Percentiles rank a stretch among this genome's conserved stretches.
phyloP scores from a whole-genome alignment of 2,888 invertebrate species.

The Heterodera filipjevi region DNA sequence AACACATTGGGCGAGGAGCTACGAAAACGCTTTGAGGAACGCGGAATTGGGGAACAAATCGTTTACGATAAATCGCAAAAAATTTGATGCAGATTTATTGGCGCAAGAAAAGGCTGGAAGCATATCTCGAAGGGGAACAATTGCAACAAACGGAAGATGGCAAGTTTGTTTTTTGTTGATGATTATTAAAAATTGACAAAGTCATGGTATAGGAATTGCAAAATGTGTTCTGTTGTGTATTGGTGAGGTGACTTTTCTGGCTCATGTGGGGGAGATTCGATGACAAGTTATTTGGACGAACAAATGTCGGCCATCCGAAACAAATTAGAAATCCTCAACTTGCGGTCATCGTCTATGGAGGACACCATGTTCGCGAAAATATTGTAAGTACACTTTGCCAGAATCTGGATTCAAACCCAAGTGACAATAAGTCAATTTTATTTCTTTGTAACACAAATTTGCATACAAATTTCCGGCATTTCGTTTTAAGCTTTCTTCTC shows the following conservation, averaged over 20 bases:
- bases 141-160: conserved; percentile 39
- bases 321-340: conserved; percentile 30
- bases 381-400: conserved; percentile 16
- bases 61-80: conserved; percentile 27
- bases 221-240: conserved; percentile 33
- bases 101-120: conserved; percentile 43
- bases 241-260: conserved; percentile 43
- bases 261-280: conserved; percentile 24
- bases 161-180: too few relatives aligned
- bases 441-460: neutral
- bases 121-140: conserved; percentile 45
- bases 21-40: conserved; percentile 33
- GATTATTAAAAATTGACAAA: neutral
- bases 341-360: conserved; percentile 40
- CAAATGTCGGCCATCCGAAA: conserved; percentile 15
- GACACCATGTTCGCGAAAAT: conserved; percentile 26
- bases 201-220: conserved; percentile 34
- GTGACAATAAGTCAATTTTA: too few relatives aligned
- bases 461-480: too few relatives aligned
- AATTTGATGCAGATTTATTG: conserved; percentile 37
- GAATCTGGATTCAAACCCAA: too few relatives aligned
- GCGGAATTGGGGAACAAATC: conserved; percentile 36
- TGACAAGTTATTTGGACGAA: conserved; percentile 31
- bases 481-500: conserved; percentile 35
- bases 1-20: conserved; percentile 34